phyloP scores from a whole-genome alignment of 2,113 vertebrate species.

The Bubo bubo region DNA sequence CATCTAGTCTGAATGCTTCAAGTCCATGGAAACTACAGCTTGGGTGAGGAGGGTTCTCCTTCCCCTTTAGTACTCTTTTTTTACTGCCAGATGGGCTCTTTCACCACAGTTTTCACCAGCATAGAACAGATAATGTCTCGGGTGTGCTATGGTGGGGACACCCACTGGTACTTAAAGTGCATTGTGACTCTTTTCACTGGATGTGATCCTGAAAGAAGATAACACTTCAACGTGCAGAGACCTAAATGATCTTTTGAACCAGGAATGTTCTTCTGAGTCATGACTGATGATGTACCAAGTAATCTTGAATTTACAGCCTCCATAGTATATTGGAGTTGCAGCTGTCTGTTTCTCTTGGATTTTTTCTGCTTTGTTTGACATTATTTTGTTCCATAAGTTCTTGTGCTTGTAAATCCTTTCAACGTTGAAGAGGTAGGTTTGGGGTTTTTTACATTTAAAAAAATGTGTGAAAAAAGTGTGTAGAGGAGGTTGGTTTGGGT shows the following conservation, averaged over 20 bases:
- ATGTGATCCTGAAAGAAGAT: background rate
- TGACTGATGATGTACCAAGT: accelerated
- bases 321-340: background rate
- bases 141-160: background rate
- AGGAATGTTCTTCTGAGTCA: background rate
- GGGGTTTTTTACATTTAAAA: background rate
- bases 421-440: background rate
- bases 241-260: background rate
- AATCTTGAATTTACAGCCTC: background rate
- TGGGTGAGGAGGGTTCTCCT: background rate
- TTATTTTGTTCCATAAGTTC: background rate
- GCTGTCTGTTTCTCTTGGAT: background rate
- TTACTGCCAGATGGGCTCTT: background rate
- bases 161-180: background rate
- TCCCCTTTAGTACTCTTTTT: background rate
- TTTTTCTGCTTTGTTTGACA: background rate
- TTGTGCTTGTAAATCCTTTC: background rate
- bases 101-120: background rate
- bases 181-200: background rate
- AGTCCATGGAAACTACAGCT: background rate
- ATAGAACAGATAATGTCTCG: background rate
- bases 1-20: background rate
- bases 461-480: background rate
- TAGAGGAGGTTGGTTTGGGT: background rate
- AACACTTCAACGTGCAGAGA: accelerated